Base-by-base conservation (phyloP, 2,888 invertebrate genomes). In the Danaus chrysippus region DNA sequence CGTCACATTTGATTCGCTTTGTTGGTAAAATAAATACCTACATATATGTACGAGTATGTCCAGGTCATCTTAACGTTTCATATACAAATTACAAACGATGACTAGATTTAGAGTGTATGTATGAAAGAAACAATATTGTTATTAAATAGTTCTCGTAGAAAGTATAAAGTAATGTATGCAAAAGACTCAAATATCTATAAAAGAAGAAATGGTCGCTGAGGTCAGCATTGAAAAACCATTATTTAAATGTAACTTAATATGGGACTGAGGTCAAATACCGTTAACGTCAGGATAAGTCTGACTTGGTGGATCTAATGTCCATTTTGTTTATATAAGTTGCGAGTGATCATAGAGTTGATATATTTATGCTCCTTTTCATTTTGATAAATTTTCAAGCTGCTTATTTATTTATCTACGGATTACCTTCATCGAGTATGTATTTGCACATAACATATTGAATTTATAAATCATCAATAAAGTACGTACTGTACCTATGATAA, bases 1-100 rank as follows among this genome's bases (percentile, higher is more conserved):
- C 83, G 84, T 87, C 88, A 88, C 85, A 86, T 87, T 86, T 86
- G 87, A 89, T 88, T 87, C 82, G 79, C 82, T 86, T 87, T 89
- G 84, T 88, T 85, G 82, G 77, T 74, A 73, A 82, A 82, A 84
- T 83, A 84, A 84, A 86, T 84, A 76, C 13, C 13, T 13, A n/a
- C 15, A n/a, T 46, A 46, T 46, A n/a, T 46, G 13, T 46, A n/a
- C 15, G 3, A 9, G 46, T 11, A 12, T 34, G 23, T 34, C 23
- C 23, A 34, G 23, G 23, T 34, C 23, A 34, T 34, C 23, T 34
- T 34, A 6, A 34, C 6, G 23, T 34, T 34, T 34, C 23, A 34
- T 34, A 34, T 34, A 6, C 23, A 34, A 5, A 2, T 8, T 34
- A 6, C 23, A 34, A 5, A 2, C 23, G 23, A 34, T 34, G 23